Evolutionary conservation across 2,888 invertebrate genomes (phyloP).

Genomic region (Amiota communis): DNA sequence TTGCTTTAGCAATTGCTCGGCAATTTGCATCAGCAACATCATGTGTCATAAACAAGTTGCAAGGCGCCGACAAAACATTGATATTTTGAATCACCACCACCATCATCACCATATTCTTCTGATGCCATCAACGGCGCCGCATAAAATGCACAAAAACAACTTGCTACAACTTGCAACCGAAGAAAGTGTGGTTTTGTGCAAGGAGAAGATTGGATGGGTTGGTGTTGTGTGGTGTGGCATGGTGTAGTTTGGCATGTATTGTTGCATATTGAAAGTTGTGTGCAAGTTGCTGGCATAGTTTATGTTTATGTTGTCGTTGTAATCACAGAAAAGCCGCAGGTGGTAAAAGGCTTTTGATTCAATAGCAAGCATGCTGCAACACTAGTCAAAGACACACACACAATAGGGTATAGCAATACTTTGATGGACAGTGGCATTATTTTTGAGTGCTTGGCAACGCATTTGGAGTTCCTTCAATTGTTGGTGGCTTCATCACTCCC

Average conservation of each 20-base stretch:
- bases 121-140: not conserved
- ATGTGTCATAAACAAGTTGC: conserved; percentile 71
- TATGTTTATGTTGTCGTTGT: conserved; percentile 63
- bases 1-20: conserved; percentile 48
- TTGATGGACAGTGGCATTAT: not conserved
- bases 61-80: conserved; percentile 66
- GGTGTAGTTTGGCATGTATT: conserved; percentile 33
- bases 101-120: conserved; percentile 29
- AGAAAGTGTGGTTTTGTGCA: not conserved
- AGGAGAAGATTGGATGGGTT: not conserved
- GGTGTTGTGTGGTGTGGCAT: conserved; percentile 31
- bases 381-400: conserved; percentile 23
- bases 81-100: conserved; percentile 24
- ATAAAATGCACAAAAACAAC: conserved; percentile 11
- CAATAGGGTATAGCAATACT: not conserved
- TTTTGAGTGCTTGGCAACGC: not conserved
- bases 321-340: conserved; percentile 71
- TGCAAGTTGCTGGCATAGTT: conserved; percentile 56
- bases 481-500: conserved; percentile 2
- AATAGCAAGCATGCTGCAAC: conserved; percentile 23
- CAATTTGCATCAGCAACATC: conserved; percentile 66
- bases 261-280: conserved; percentile 53
- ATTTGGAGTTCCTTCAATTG: not conserved
- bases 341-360: conserved; percentile 57
- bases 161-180: not conserved